Base-by-base conservation (phyloP, 1,140 invertebrate genomes). In the Leptinotarsa texana region DNA sequence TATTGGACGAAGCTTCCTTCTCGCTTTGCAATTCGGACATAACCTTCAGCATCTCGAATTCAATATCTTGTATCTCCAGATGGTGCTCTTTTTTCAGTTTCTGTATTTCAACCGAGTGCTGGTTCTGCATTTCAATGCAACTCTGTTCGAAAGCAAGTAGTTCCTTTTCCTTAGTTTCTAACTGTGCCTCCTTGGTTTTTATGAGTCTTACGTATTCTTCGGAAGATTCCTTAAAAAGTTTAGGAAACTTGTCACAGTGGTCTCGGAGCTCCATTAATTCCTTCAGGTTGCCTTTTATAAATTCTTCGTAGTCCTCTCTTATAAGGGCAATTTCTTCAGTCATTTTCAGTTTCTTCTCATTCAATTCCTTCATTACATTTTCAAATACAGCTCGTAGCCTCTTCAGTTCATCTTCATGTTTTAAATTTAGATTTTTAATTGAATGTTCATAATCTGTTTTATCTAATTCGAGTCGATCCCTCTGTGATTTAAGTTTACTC, bases 381-480 rank as follows among this genome's bases (percentile, higher is more conserved):
- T 74, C 63, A 33, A 79, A 76, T 72, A 76, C 73, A 61, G 33
- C 61, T 13, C 68, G 47, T 15, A 81, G n/a, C 15, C 13, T 61
- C 13, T 71, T 18, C 22, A 78, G 48, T 73, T 78, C 27, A 63
- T 22, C n/a, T 69, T 77, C 66, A 63, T 77, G 74, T 15, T 69
- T 63, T 15, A 70, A 63, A 49, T 77, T 77, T 81, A 72, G 84
- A 82, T 78, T 81, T 81, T 67, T 82, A 80, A 22, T 81, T 77
- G 74, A 83, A 83, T 65, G 83, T 84, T 78, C 85, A 57, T 49
- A 74, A 75, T 83, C 84, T 48, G 77, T 81, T 81, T 86, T 79
- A 73, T 87, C 86, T 22, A 82, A 80, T 72, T 85, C 83, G 13
- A 87, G 74, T 13, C 83, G 83, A 51, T 84, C 82, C 13, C 84